Evolutionary conservation across 2,888 invertebrate species (phyloP).

Genomic region (Dynastes hyllus): DNA sequence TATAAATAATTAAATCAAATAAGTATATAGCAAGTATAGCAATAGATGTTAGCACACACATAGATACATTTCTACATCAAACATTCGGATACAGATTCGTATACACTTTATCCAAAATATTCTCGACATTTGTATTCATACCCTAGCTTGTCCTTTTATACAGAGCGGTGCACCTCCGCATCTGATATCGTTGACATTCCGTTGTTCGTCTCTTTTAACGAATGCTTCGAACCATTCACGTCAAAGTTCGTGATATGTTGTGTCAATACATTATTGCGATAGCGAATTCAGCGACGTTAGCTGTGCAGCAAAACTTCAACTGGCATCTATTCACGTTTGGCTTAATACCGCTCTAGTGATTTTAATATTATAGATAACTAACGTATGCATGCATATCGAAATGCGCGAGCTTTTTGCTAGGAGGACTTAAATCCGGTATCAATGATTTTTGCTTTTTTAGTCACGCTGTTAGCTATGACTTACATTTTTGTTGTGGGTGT

Average conservation of each 20-base stretch:
- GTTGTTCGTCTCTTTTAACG: slow-evolving; percentile 25
- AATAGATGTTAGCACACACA: too few species aligned
- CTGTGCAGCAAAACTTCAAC: background rate
- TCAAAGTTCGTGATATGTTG: slow-evolving; percentile 22
- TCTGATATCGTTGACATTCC: slow-evolving; percentile 12
- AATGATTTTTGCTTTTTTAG: too few species aligned
- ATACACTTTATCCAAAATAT: background rate
- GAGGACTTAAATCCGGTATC: too few species aligned
- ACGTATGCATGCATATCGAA: too few species aligned
- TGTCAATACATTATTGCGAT: slow-evolving; percentile 31
- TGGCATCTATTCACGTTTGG: slow-evolving; percentile 15
- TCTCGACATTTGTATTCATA: slow-evolving; percentile 1
- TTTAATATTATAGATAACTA: background rate
- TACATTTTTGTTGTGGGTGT: too few species aligned
- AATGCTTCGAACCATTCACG: slow-evolving; percentile 22
- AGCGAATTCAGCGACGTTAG: background rate
- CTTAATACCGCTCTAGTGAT: background rate
- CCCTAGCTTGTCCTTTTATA: slow-evolving; percentile 2
- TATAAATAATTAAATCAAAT: background rate
- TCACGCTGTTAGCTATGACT: too few species aligned
- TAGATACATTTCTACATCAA: too few species aligned
- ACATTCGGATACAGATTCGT: background rate
- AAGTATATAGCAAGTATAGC: too few species aligned
- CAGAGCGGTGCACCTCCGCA: slow-evolving; percentile 15
- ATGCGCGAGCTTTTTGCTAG: too few species aligned